Evolutionary conservation across 1,140 invertebrate genomes (phyloP).

Genomic region (Drosophila varians): DNA sequence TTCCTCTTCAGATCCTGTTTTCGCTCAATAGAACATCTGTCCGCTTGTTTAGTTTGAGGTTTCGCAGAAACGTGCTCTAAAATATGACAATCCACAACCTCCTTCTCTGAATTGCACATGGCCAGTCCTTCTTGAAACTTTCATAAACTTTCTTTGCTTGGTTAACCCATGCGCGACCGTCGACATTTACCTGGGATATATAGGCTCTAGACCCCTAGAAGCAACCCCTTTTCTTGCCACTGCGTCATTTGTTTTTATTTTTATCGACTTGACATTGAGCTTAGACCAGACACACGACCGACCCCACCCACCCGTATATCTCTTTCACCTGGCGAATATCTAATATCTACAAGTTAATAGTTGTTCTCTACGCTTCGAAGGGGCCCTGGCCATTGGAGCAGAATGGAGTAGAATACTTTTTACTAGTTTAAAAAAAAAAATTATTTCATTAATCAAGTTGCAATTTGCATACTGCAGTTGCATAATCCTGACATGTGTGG

Average conservation of each 20-base stretch:
- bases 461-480: background rate
- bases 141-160: slow-evolving; percentile 13
- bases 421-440: too few species aligned
- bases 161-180: slow-evolving; percentile 18
- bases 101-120: too few species aligned
- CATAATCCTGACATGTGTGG: background rate
- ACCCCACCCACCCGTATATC: background rate
- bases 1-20: background rate
- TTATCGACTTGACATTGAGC: slow-evolving; percentile 54
- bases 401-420: too few species aligned
- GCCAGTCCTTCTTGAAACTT: background rate
- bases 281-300: slow-evolving; percentile 6
- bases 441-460: background rate
- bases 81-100: too few species aligned
- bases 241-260: slow-evolving; percentile 29
- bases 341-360: slow-evolving; percentile 4
- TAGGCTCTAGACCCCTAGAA: background rate
- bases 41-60: background rate
- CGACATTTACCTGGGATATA: slow-evolving; percentile 20
- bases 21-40: background rate
- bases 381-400: background rate
- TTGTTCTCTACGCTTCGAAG: background rate
- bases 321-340: too few species aligned
- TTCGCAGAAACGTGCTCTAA: background rate
- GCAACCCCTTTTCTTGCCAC: slow-evolving; percentile 5